These are phyloP conservation scores for Muraenolepis orangiensis DNA, from an alignment of 2,797 vertebrate species.

Conservation along the genomic window DNA sequence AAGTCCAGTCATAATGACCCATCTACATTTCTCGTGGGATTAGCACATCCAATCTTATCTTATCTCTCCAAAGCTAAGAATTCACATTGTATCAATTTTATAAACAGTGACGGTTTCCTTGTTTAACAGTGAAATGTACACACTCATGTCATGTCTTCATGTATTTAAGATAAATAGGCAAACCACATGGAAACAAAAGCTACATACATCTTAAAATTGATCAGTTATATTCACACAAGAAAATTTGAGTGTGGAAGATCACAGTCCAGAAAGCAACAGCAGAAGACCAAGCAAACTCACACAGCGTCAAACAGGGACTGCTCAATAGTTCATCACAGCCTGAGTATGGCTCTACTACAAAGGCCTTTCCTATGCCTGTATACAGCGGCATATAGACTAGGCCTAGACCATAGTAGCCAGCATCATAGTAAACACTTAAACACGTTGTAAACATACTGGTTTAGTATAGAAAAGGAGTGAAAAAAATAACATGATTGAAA, in stretches of 20 bases:
- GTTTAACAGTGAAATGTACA: background rate
- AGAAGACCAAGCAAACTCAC: background rate
- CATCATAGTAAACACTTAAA: no score
- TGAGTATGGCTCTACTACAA: background rate
- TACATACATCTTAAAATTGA: background rate
- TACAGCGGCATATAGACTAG: no score
- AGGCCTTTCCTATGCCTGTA: background rate
- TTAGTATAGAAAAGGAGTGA: no score
- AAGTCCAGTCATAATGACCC: background rate
- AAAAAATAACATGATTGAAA: no score
- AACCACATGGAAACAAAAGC: background rate
- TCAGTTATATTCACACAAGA: background rate
- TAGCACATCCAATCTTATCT: background rate
- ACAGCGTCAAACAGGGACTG: constrained; percentile 12
- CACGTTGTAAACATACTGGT: no score
- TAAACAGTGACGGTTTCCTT: background rate
- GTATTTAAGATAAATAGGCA: background rate
- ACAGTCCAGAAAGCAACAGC: background rate
- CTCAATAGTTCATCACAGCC: background rate
- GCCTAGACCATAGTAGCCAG: no score
- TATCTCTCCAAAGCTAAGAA: background rate
- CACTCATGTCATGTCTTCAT: background rate
- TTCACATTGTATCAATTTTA: background rate
- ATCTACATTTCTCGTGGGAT: background rate
- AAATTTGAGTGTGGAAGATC: background rate